phyloP scores from a whole-genome alignment of 2,113 vertebrate genomes.

The Trematomus loennbergii region DNA sequence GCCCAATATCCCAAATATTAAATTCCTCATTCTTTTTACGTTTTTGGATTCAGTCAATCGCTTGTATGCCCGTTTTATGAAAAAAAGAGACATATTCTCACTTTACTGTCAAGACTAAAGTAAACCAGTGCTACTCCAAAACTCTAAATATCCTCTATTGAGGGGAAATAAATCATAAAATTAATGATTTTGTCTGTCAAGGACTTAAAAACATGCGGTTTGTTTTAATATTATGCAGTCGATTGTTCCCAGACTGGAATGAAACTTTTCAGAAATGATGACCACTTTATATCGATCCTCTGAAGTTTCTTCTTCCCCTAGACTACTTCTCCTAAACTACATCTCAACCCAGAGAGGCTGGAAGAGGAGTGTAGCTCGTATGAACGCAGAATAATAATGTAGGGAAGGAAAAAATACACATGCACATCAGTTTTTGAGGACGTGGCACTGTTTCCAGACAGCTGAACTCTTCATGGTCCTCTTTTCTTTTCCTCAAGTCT shows the following conservation, averaged over 20 bases:
- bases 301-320: constrained; percentile 1
- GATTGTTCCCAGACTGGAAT: neutral
- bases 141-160: neutral
- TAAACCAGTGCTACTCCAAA: constrained; percentile 28
- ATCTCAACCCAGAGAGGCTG: neutral
- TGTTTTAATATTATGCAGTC: neutral
- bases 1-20: neutral
- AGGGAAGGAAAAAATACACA: neutral
- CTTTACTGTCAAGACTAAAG: neutral
- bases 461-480: neutral
- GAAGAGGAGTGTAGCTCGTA: neutral
- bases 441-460: neutral
- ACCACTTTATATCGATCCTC: neutral
- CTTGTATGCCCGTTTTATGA: neutral
- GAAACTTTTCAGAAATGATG: constrained; percentile 1
- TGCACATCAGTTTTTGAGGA: neutral
- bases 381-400: constrained; percentile 23
- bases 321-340: constrained; percentile 10
- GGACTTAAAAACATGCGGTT: no score
- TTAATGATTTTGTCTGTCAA: neutral
- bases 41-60: constrained; percentile 43
- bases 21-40: constrained; percentile 23
- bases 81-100: neutral
- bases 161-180: neutral
- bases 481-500: neutral